Base-by-base conservation (phyloP, 1,140 invertebrate species). In the Philotrypesis tridentata region DNA sequence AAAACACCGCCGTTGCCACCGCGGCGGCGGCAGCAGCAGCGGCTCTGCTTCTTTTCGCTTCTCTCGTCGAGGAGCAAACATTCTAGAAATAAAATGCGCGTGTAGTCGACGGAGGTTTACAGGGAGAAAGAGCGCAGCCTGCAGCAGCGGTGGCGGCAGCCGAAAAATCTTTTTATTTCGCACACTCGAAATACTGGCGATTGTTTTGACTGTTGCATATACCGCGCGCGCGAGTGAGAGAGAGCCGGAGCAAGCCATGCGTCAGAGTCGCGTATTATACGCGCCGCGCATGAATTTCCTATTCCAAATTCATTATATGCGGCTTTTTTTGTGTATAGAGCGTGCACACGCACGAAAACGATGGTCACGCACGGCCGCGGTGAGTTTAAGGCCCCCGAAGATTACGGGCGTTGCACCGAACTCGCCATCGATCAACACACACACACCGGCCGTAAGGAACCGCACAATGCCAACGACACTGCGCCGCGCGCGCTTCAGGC, bases 81-180 rank as follows among this genome's bases (percentile, higher is more conserved):
- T 88, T 91, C 90, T 90, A 88, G 88, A 91, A 91, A 91, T 91
- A 91, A 91, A 90, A 87, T 89, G 86, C 87, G 43, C 48, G 55
- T 21, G 9, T 8, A 31, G 31, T n/a, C 27, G 55, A 17, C 55
- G 29, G 55, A 33, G 65, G 21, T 37, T 40, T 67, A 55, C 48
- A 55, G 21, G n/a, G 48, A 55, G 48, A 4, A 17, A 48, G 21
- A 3, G 77, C 61, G 81, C 72, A 78, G 79, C 70, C 76, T 60
- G 55, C 55, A 60, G 14, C 55, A 5, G 55, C n/a, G n/a, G n/a
- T n/a, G 5, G 17, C 65, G 70, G 60, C 60, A 61, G n/a, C n/a
- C 21, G 60, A n/a, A 25, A 21, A 68, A 63, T 67, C 84, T 85
- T 85, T 85, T 85, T 86, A 83, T 83, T 83, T 75, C 48, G 82